Evolutionary conservation across 2,888 invertebrate species (phyloP), one percentile per base, ranked within the genome.

Genomic region (Drymonia ruficornis): DNA sequence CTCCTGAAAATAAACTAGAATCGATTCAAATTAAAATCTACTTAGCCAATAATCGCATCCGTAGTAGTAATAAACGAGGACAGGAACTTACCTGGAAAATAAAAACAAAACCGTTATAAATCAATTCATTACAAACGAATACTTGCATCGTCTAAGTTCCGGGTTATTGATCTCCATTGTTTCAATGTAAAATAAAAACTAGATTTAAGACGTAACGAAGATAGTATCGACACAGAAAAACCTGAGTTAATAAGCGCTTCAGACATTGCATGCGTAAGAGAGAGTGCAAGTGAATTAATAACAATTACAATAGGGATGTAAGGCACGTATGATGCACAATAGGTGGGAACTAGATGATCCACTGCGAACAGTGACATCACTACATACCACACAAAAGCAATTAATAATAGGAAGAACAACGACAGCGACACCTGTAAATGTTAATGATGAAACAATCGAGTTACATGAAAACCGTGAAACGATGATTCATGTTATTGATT

Each of bases 61-160:
- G 15, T 13, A 0, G 3, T 2, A 13, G 9, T 11, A 18, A 31
- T 31, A 16, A 56, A 49, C 38, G 7, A 53, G 50, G 56, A 46
- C 58, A 12, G 58, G 53, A 71, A 70, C 69, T 70, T 70, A 70
- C 85, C 83, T 85, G 83, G 38, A 78, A 82, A 70, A 61, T 56
- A 53, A 72, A 70, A 69, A 44, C 53, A 57, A 42, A 38, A 49
- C 28, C 36, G 13, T 34, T 45, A 50, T 43, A 53, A 48, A 50
- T 7, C 29, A 29, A 52, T 29, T 38, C 16, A 5, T 38, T 40
- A 31, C 4, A 15, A 40, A 52, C 2, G 13, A n/a, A 45, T 50
- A 13, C 19, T 38, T 28, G 23, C 36, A 46, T 47, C 23, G 38
- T 43, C 34, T 18, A 47, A 47, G 31, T 47, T 47, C 47, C 47